Evolutionary conservation across 2,888 invertebrate genomes (phyloP).

Genomic region (Herminia tarsipennalis): DNA sequence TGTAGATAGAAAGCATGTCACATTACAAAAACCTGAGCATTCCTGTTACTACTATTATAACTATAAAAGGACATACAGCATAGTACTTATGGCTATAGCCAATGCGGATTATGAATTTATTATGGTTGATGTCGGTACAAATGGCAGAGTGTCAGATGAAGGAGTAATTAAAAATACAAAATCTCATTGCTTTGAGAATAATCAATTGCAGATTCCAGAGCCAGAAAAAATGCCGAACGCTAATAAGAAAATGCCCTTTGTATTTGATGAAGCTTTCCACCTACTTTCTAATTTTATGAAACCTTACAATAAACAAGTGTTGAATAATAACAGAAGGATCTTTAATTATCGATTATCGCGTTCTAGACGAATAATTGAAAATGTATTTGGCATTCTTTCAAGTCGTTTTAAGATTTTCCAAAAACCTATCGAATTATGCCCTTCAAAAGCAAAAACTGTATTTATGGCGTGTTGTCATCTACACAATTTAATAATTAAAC

Average conservation of each 20-base stretch:
- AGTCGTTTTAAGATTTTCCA: slow-evolving; percentile 20
- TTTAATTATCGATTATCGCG: slow-evolving; percentile 23
- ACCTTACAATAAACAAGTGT: slow-evolving; percentile 6
- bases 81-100: slow-evolving; percentile 23
- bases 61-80: slow-evolving; percentile 15
- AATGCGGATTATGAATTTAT: slow-evolving; percentile 26
- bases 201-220: slow-evolving; percentile 8
- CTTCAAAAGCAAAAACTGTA: not conserved
- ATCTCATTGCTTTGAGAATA: not conserved
- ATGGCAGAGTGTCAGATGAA: slow-evolving; percentile 9
- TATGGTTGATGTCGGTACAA: not conserved
- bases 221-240: slow-evolving; percentile 5
- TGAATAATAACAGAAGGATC: slow-evolving; percentile 20
- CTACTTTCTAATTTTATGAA: slow-evolving; percentile 1
- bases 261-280: slow-evolving; percentile 27
- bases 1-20: slow-evolving; percentile 35
- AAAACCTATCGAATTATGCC: not conserved
- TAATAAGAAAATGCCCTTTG: slow-evolving; percentile 8
- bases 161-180: slow-evolving; percentile 6
- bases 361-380: slow-evolving; percentile 22
- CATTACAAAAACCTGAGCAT: slow-evolving; percentile 13
- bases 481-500: not conserved
- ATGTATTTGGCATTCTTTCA: slow-evolving; percentile 21
- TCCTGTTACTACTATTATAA: slow-evolving; percentile 8
- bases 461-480: not conserved